phyloP scores from a whole-genome alignment of 1,140 invertebrate genomes.

The Drosophila lini region DNA sequence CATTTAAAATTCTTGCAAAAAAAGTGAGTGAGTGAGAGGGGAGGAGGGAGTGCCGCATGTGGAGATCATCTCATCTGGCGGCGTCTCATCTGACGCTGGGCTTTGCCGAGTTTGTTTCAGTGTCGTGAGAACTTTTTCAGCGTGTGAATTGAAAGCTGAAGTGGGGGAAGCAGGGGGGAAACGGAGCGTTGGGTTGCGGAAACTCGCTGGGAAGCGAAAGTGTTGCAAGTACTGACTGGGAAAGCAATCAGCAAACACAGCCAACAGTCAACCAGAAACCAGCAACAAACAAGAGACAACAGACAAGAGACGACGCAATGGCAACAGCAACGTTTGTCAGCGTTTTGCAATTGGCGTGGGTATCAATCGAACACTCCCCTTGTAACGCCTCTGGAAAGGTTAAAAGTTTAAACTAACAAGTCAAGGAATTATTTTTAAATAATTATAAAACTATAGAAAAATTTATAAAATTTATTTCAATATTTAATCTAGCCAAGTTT shows the following conservation, averaged over 20 bases:
- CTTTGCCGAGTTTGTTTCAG: conserved; percentile 55
- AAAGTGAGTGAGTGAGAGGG: conserved; percentile 41
- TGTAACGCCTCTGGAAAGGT: neutral
- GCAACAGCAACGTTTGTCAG: conserved; percentile 18
- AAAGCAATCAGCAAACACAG: conserved; percentile 39
- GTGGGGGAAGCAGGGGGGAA: neutral
- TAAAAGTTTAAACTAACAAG: neutral
- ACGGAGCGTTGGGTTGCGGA: conserved; percentile 15
- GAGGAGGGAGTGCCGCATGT: conserved; percentile 27
- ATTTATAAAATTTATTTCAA: neutral
- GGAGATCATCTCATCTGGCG: conserved; percentile 57
- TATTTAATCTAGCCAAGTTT: neutral
- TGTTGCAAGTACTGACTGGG: conserved; percentile 55
- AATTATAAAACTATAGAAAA: neutral
- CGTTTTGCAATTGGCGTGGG: conserved; percentile 41
- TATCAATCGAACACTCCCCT: conserved; percentile 27
- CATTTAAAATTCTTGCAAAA: conserved; percentile 47
- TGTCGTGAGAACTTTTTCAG: conserved; percentile 80
- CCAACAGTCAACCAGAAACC: conserved; percentile 22
- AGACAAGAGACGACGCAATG: conserved; percentile 9
- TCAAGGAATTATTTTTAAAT: too few relatives aligned
- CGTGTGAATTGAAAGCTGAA: conserved; percentile 71
- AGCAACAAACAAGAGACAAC: conserved; percentile 17
- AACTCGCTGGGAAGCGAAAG: conserved; percentile 49
- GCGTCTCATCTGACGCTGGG: conserved; percentile 35